Conservation (phyloP, 2,888 invertebrate genomes). For the Apotomis turbidana region DNA sequence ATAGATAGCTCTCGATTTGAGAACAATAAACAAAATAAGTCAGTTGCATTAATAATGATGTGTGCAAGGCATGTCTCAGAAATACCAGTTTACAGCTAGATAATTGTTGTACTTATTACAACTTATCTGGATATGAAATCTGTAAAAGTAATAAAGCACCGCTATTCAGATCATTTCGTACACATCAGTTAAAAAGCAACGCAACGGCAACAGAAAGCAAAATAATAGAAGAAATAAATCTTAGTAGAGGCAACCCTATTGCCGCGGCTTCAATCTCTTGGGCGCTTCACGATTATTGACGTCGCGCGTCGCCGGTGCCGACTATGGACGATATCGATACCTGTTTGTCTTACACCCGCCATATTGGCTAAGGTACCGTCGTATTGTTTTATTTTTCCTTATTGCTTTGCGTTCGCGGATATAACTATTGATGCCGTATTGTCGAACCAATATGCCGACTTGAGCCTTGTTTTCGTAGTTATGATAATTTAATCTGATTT, state of each 20-base stretch:
- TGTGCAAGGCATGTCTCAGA: too few species aligned
- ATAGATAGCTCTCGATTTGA: too few species aligned
- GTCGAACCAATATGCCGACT: slow-evolving; percentile 46
- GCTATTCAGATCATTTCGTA: too few species aligned
- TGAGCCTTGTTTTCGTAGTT: slow-evolving; percentile 35
- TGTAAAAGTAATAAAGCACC: too few species aligned
- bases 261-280: slow-evolving; percentile 53
- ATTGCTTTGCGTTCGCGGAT: slow-evolving; percentile 58
- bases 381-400: slow-evolving; percentile 62
- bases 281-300: slow-evolving; percentile 63
- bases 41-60: too few species aligned
- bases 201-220: neutral
- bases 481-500: slow-evolving; percentile 26
- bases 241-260: slow-evolving; percentile 16
- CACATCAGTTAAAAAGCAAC: too few species aligned
- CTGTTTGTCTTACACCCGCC: slow-evolving; percentile 70
- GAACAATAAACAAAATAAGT: too few species aligned
- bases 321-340: slow-evolving; percentile 65
- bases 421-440: slow-evolving; percentile 64
- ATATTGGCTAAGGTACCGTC: slow-evolving; percentile 62
- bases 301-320: slow-evolving; percentile 65
- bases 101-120: too few species aligned
- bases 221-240: neutral
- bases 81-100: too few species aligned
- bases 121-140: too few species aligned